Conservation (phyloP, 92 coral and sea anemone species). For the Zoanthus solanderi region DNA sequence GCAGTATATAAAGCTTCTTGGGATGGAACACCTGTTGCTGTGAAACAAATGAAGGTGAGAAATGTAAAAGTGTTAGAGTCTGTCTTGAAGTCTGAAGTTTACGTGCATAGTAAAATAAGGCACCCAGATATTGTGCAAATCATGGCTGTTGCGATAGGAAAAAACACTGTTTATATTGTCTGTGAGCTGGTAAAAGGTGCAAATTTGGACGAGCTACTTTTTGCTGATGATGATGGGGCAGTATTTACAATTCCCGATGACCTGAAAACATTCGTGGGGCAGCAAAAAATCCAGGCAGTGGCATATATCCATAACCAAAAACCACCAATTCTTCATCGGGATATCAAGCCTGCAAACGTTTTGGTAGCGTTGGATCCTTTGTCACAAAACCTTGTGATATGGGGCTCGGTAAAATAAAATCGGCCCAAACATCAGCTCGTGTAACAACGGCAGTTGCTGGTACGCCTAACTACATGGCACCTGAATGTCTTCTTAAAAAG, state of each 20-base stretch:
- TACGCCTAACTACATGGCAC: constrained; percentile 56
- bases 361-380: constrained; percentile 8
- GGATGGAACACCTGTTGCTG: constrained; percentile 81
- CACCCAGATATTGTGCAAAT: constrained; percentile 9
- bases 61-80: constrained; percentile 53
- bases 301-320: constrained; percentile 9
- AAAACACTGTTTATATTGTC: constrained; percentile 57
- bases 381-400: constrained; percentile 31
- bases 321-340: constrained; percentile 32
- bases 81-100: constrained; percentile 55
- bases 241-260: neutral
- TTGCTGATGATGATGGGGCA: neutral
- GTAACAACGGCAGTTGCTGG: constrained; percentile 25
- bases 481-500: constrained; percentile 46
- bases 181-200: neutral
- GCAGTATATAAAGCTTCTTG: constrained; percentile 52
- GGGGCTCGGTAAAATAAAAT: constrained; percentile 29
- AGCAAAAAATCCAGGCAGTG: neutral
- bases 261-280: neutral
- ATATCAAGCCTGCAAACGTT: constrained; percentile 52
- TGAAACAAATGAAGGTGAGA: constrained; percentile 61
- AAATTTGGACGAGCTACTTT: neutral
- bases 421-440: constrained; percentile 17
- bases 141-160: constrained; percentile 64
- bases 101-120: constrained; percentile 61